These are phyloP conservation scores for Tetragonula clypearis DNA, from an alignment of 1,140 invertebrate genomes.

Conservation along the genomic window DNA sequence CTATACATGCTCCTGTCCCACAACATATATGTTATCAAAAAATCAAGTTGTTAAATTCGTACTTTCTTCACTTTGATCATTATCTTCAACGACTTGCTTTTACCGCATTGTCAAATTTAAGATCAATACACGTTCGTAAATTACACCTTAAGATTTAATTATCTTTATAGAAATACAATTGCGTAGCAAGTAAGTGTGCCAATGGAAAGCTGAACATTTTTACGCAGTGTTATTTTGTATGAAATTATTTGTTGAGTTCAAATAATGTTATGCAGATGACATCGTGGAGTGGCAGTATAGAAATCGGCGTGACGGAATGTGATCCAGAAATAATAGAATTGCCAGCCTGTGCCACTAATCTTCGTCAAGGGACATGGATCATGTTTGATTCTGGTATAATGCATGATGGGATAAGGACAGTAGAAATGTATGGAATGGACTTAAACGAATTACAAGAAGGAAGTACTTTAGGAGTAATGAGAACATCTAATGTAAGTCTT, in stretches of 20 bases:
- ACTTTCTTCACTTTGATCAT: background rate
- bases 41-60: background rate
- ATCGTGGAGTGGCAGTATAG: constrained; percentile 95
- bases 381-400: constrained; percentile 93
- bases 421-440: constrained; percentile 93
- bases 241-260: background rate
- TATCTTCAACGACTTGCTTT: background rate
- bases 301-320: constrained; percentile 94
- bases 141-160: background rate
- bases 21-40: background rate
- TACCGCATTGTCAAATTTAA: background rate
- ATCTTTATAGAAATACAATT: background rate
- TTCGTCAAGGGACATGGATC: constrained; percentile 93
- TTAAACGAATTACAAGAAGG: constrained; percentile 92
- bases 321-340: constrained; percentile 91
- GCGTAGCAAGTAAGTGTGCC: background rate
- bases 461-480: constrained; percentile 92
- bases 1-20: background rate
- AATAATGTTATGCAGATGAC: constrained; percentile 82
- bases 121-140: background rate
- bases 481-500: constrained; percentile 87
- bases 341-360: constrained; percentile 91
- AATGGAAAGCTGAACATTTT: background rate
- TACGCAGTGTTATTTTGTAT: background rate
- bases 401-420: constrained; percentile 89